Base-by-base conservation (phyloP, 2,888 invertebrate species). In the Proisotoma minuta region DNA sequence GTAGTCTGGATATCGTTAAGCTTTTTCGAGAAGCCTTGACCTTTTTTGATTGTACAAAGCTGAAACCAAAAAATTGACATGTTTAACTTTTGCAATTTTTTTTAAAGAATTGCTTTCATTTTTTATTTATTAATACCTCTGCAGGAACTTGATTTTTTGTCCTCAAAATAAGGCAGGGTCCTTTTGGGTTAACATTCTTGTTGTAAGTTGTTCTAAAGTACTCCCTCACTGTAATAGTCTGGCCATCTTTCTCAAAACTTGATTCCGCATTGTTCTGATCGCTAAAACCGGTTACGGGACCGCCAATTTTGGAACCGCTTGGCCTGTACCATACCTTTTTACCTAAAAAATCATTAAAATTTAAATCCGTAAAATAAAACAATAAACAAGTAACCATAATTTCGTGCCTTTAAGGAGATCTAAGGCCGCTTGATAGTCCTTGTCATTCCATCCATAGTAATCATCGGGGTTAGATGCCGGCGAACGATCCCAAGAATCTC, bases 21-120 rank as follows among this genome's bases (percentile, higher is more conserved):
- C 48, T 65, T 67, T 12, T 62, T 40, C 34, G 65, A 69, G 28
- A 62, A 68, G 28, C 62, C 61, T 50, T 71, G 68, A 1, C 71
- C 71, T 34, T 60, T 60, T 24, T 67, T 69, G 18, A 69, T 67
- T n/a, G 23, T 56, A 28, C 70, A 70, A 3, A 68, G 50, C 66
- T 70, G 28, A 23, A 57, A 24, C 18, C 12, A 34, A 34, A 50
- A 43, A 24, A 34, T 40, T 28, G 29, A 3, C 28, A 20, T 26
- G 29, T 3, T 18, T 20, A 26, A 23, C n/a, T 51, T 34, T 34
- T 34, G 10, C 10, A 8, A 50, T 26, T 23, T 23, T 10, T 20
- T 8, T 23, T 50, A 50, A 24, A 10, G 5, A 23, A 50, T 23
- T 24, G 3, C 29, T 12, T 28, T 23, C 12, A 47, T 15, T 20